Base-by-base conservation (phyloP, 1,140 invertebrate genomes). In the Condylostylus longicornis region DNA sequence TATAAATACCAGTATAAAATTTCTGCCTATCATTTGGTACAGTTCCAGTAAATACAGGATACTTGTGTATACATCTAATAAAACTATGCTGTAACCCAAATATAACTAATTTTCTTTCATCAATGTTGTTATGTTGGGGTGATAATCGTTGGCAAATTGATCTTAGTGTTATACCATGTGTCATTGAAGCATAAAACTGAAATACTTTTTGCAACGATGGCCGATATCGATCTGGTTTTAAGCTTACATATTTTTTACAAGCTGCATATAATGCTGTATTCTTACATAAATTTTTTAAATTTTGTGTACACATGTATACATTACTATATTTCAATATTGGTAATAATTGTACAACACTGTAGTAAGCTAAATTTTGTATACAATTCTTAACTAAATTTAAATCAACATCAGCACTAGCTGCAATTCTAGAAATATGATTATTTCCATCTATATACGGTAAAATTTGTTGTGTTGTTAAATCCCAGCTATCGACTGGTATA, bases 301-400 rank as follows among this genome's bases (percentile, higher is more conserved):
- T 76, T n/a, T 85, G 75, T 4, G 87, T 94, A 9, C 78, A 75
- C 33, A 82, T 77, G 61, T 95, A 96, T 42, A 91, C 79, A 62
- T 95, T 95, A 42, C 83, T 81, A 61, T 95, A 97, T 58, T 88
- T 88, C 48, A 96, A 81, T 46, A 96, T 79, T 7, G 89, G 85
- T 35, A 93, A 77, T 18, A 96, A 58, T 13, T 78, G 77, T 43
- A 70, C 70, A 14, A 74, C 70, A 18, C 67, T 69, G 41, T 75
- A 75, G 60, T 76, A 94, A 50, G 90, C 70, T 36, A 95, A 68
- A 68, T 96, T 96, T 58, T 93, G 87, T 28, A 95, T 76, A 57
- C 87, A 93, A 7, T 86, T 82, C 64, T 95, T 95, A 0, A 95
- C 90, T 23, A 96, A 63, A 63, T 85, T 87, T 40, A 82, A 87